Conservation (phyloP, 2,113 vertebrate species). For the Australoheros scitulus region DNA sequence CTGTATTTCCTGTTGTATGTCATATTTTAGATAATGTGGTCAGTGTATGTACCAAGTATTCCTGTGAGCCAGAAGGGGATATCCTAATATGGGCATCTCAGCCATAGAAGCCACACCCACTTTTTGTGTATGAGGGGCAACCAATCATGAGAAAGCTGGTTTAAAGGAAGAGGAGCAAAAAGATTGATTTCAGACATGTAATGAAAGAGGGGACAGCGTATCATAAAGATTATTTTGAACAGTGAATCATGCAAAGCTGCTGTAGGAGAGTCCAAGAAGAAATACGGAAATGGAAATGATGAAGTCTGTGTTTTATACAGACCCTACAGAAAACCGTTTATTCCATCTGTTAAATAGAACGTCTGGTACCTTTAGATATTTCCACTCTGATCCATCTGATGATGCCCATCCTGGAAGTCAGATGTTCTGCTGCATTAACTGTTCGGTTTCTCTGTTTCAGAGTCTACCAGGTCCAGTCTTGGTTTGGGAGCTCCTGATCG, state of each 20-base stretch:
- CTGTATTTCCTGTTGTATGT: neutral
- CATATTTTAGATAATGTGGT: neutral
- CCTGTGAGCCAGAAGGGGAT: neutral
- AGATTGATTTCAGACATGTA: too few species aligned
- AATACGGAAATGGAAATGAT: neutral
- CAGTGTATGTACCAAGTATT: neutral
- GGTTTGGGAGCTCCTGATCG: conserved; percentile 26
- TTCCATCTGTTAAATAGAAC: neutral
- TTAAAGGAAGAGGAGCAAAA: neutral
- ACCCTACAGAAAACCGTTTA: neutral
- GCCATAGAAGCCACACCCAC: neutral
- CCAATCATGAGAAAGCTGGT: neutral
- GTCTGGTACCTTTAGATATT: neutral
- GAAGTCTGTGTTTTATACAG: too few species aligned
- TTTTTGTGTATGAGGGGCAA: neutral
- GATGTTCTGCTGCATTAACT: neutral
- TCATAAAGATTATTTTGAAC: neutral
- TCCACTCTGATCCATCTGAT: too few species aligned
- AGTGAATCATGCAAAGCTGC: neutral
- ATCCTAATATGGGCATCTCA: neutral
- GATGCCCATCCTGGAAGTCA: accelerated
- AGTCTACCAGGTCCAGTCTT: conserved; percentile 42
- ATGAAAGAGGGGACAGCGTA: too few species aligned
- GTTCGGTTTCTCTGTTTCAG: conserved; percentile 36
- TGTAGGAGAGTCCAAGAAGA: neutral